Conservation (phyloP, 2,888 invertebrate genomes). For the Melinopterus prodromus region DNA sequence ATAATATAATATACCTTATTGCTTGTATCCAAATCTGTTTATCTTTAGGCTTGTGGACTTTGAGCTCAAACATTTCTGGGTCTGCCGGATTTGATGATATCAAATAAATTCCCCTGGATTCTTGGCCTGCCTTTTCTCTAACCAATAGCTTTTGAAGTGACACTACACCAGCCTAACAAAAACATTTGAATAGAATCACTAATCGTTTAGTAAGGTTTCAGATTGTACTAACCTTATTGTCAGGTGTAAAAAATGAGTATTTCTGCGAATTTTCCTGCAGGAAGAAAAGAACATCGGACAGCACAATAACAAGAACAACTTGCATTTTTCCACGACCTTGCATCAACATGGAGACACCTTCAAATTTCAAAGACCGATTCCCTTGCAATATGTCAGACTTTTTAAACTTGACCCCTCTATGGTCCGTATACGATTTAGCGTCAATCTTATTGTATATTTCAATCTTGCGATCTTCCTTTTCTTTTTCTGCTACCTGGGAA, state of each 20-base stretch:
- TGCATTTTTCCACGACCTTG: constrained; percentile 92
- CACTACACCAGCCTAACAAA: constrained; percentile 84
- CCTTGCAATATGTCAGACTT: constrained; percentile 89
- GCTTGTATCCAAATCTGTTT: constrained; percentile 90
- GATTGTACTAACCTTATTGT: constrained; percentile 76
- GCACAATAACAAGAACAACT: constrained; percentile 85
- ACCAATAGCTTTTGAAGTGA: constrained; percentile 91
- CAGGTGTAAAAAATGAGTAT: constrained; percentile 91
- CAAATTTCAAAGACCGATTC: constrained; percentile 84
- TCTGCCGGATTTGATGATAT: constrained; percentile 91
- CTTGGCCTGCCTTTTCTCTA: constrained; percentile 92
- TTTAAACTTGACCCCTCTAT: constrained; percentile 88
- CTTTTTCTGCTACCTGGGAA: constrained; percentile 91
- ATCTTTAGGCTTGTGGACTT: constrained; percentile 88
- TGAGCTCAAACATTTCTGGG: constrained; percentile 96
- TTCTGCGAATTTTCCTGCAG: constrained; percentile 92
- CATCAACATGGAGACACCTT: constrained; percentile 89
- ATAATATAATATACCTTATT: constrained; percentile 67
- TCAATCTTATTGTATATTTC: constrained; percentile 94
- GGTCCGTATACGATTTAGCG: constrained; percentile 88
- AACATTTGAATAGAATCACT: constrained; percentile 6
- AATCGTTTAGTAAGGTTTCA: constrained; percentile 8
- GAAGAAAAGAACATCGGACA: constrained; percentile 92
- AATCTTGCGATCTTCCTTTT: constrained; percentile 86
- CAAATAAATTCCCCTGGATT: constrained; percentile 88